Evolutionary conservation across 2,797 vertebrate genomes (phyloP), one percentile per base, ranked within the genome.

Genomic region (Xyrichtys novacula): DNA sequence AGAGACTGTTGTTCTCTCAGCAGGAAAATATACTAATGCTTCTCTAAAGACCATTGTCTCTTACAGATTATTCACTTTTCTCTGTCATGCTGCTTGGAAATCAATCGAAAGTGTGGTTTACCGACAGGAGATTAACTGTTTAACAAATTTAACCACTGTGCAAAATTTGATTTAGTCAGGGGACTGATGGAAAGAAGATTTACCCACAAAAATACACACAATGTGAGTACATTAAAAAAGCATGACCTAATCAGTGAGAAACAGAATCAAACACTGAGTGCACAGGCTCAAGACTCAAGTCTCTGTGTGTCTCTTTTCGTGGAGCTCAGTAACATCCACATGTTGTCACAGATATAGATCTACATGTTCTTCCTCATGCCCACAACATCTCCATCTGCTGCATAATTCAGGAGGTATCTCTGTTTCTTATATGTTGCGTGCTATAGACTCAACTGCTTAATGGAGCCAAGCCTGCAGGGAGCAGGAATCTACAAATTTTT

Each of bases 1-100:
- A 74, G 26, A 76, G 50, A 54, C 73, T 49, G 74, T 76, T 84
- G 78, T 83, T 81, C 50, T 83, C 69, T 55, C 81, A 80, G 78
- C 76, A 70, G 78, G 84, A 64, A 78, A 68, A 76, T 19, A 87
- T 68, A 49, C 65, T 85, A 76, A 81, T 76, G 48, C 76, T 58
- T 55, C 62, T 67, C 46, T 66, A 65, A 83, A 81, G 65, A 40
- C 67, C 26, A 73, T 79, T 86, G 83, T 83, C 63, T 82, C 58
- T 52, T 22, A 65, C 48, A 69, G 70, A 78, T 81, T 59, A 78
- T 34, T 69, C 49, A 17, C 22, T 78, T 84, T 58, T 38, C 54
- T 66, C 40, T 64, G 54, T 66, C 75, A 77, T 39, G 49, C 71
- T 74, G 28, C 76, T 63, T 78, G 59, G 74, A 80, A 69, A 70